A percentile compares a stretch with the other conserved stretches of the same genome.
phyloP scores from a whole-genome alignment of 2,888 invertebrate species.

The Timema podura region DNA sequence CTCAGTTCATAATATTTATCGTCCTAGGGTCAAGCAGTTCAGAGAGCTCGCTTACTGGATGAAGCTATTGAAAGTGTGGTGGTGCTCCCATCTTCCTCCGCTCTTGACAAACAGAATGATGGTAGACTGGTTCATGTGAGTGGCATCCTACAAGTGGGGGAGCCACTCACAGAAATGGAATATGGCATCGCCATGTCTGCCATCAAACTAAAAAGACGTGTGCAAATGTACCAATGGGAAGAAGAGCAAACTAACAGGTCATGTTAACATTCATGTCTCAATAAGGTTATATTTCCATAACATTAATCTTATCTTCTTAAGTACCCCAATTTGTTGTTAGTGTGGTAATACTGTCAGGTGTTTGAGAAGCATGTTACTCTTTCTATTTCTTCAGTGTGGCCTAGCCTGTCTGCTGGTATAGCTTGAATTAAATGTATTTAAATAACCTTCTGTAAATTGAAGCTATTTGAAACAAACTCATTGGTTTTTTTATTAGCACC shows the following conservation, averaged over 20 bases:
- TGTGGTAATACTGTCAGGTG: too few species aligned
- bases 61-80: conserved; percentile 66
- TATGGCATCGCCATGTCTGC: conserved; percentile 82
- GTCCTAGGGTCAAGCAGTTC: conserved; percentile 69
- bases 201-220: conserved; percentile 76
- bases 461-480: too few species aligned
- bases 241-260: conserved; percentile 57
- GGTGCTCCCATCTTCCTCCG: conserved; percentile 46
- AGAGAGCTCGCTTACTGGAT: conserved; percentile 71
- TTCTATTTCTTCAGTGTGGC: too few species aligned
- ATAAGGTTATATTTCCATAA: neutral
- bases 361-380: too few species aligned
- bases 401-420: too few species aligned
- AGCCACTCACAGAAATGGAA: conserved; percentile 80
- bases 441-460: too few species aligned
- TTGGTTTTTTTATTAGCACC: too few species aligned
- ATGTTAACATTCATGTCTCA: neutral
- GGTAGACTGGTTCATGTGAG: conserved; percentile 72
- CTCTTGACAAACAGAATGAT: conserved; percentile 58
- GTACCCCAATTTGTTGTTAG: too few species aligned
- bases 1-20: neutral
- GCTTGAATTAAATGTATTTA: too few species aligned
- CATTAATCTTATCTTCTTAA: too few species aligned
- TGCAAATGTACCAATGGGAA: conserved; percentile 94
- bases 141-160: conserved; percentile 68